Percentiles rank a stretch among this genome's conserved stretches.
phyloP scores from a whole-genome alignment of 2,797 vertebrate species.

The Lerista edwardsae region DNA sequence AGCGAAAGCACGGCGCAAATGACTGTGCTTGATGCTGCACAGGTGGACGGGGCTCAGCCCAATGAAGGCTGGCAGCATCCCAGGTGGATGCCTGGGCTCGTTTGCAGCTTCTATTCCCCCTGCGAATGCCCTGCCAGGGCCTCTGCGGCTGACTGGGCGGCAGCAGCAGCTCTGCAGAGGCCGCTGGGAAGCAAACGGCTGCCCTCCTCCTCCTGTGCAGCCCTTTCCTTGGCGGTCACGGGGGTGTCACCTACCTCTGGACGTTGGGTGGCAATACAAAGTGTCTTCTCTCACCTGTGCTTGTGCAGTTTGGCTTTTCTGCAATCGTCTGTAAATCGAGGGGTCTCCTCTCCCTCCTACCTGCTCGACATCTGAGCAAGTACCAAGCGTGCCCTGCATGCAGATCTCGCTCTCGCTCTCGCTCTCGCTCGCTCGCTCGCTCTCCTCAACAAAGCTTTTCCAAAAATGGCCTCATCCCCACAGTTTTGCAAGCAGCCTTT shows the following conservation, averaged over 20 bases:
- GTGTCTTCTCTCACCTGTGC: background rate
- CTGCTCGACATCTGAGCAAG: constrained; percentile 27
- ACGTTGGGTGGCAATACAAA: background rate
- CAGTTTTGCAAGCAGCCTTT: constrained; percentile 38
- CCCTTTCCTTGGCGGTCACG: background rate
- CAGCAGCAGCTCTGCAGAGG: background rate
- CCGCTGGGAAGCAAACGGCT: no score
- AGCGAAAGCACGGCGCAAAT: background rate
- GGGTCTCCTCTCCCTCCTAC: constrained; percentile 36
- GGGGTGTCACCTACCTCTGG: constrained; percentile 27
- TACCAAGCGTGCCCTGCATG: constrained; percentile 47
- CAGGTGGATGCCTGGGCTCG: background rate
- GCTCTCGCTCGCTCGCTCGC: background rate
- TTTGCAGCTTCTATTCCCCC: background rate
- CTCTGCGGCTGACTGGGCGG: background rate
- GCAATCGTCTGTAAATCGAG: constrained; percentile 49
- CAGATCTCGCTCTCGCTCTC: constrained; percentile 45
- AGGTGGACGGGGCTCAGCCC: background rate
- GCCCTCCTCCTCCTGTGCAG: background rate
- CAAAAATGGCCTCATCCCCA: constrained; percentile 50
- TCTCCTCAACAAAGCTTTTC: constrained; percentile 26
- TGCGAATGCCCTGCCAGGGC: background rate
- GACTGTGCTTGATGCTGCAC: background rate
- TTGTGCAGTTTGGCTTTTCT: constrained; percentile 15
- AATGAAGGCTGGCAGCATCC: background rate